Conservation (phyloP, 1,140 invertebrate genomes). For the Vanessa atalanta region DNA sequence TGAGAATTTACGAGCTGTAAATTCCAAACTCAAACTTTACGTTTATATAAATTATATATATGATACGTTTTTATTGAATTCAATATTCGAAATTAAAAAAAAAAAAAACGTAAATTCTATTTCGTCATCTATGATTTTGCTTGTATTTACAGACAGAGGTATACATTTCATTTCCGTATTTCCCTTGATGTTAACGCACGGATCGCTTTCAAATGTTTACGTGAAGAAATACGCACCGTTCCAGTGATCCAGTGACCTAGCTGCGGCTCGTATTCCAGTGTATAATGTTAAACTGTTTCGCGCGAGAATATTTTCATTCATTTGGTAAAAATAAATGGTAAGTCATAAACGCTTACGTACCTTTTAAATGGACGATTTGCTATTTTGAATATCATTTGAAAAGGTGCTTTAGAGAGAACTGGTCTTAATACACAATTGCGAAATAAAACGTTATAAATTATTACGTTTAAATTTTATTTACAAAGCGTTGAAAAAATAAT, state of each 20-base stretch:
- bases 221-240: constrained; percentile 20
- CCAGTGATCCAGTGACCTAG: constrained; percentile 45
- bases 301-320: background rate
- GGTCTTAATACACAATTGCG: no score
- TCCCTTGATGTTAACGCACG: constrained; percentile 48
- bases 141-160: background rate
- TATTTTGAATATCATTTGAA: background rate
- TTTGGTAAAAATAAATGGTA: background rate
- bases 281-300: background rate
- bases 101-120: background rate
- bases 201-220: constrained; percentile 42
- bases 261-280: background rate
- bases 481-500: no score
- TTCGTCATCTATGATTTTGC: background rate
- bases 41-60: background rate
- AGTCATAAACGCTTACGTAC: background rate
- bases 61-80: no score
- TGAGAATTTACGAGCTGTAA: no score
- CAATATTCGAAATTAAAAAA: background rate
- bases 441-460: no score
- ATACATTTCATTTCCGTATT: constrained; percentile 22
- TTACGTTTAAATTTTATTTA: no score
- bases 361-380: constrained; percentile 2
- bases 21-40: no score
- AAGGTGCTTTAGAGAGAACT: background rate